Base-by-base conservation (phyloP, 30 jellyfish, hydroid and myxozoan genomes). In the Clytia hemisphaerica region DNA sequence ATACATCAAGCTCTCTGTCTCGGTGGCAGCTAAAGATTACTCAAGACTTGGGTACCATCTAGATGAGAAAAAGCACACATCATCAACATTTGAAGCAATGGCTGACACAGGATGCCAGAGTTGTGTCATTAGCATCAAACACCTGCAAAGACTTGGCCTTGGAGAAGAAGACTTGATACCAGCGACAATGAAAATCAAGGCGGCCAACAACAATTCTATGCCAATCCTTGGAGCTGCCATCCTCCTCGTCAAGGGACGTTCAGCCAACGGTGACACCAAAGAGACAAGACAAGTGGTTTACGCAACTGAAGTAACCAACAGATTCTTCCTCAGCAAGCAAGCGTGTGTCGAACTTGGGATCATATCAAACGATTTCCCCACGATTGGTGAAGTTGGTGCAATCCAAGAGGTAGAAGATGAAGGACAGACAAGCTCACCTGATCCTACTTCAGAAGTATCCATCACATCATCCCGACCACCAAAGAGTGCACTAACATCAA, bases 361-460 rank as follows among this genome's bases (percentile, higher is more conserved):
- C 66, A 51, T 51, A 14, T 31, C 66, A 16, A 12, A 22, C 30
- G 16, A 0, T 15, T 51, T 51, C 28, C 66, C 66, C 18, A 51
- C 66, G 24, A 51, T 51, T 51, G 66, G 66, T 51, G 66, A 51
- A 24, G 66, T 12, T 31, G 65, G 65, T 50, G 65, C 65, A 50
- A 50, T 50, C 22, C 65, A 50, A 21, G 65, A 50, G 22, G 65
- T 9, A 50, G 65, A 50, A 50, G 14, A 14, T 6, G 27, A 50
- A 9, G 14, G 6, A 10, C 65, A 14, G 14, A 28, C 10, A 6
- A 6, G 28, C 14, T 50, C 65, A 50, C 65, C 65, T 50, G 65
- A 50, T 21, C 27, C 65, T 28, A 50, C 27, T 50, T 21, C 27
- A 21, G 65, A 50, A 14, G 27, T 50, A 50, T 50, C 65, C 14